Evolutionary conservation across 2,797 vertebrate genomes (phyloP).

Genomic region (Acanthurus tractus): DNA sequence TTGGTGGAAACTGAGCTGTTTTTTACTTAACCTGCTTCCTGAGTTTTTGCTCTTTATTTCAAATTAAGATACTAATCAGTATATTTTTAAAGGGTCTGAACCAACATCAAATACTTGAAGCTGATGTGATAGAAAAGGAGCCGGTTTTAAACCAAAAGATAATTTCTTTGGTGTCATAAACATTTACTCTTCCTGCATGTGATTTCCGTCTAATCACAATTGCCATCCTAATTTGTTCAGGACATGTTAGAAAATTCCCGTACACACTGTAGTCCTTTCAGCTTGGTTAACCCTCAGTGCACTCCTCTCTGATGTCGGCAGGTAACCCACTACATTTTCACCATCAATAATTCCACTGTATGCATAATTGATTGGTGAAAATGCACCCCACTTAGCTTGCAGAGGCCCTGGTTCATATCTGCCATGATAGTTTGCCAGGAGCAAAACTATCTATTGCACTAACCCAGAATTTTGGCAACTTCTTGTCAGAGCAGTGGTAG

Average conservation of each 20-base stretch:
- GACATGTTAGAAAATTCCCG: slow-evolving; percentile 14
- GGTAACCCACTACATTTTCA: slow-evolving; percentile 76
- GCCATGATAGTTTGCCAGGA: slow-evolving; percentile 75
- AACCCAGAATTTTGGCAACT: slow-evolving; percentile 53
- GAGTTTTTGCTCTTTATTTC: too few species aligned
- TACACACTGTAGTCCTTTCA: slow-evolving; percentile 43
- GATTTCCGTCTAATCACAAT: neutral
- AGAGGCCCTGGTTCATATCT: slow-evolving; percentile 61
- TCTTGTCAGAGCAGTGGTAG: slow-evolving; percentile 52
- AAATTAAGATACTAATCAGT: too few species aligned
- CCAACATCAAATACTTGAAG: too few species aligned
- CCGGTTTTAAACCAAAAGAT: too few species aligned
- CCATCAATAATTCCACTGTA: slow-evolving; percentile 83
- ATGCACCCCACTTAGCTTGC: slow-evolving; percentile 77
- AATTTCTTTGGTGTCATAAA: neutral
- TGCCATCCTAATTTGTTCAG: slow-evolving; percentile 1
- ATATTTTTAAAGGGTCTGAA: too few species aligned
- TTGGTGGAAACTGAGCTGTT: too few species aligned
- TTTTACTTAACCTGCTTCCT: too few species aligned
- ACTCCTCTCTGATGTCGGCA: slow-evolving; percentile 70
- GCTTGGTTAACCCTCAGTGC: slow-evolving; percentile 71
- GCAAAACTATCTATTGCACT: slow-evolving; percentile 71
- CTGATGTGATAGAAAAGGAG: too few species aligned
- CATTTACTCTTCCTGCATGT: neutral
- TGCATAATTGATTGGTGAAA: slow-evolving; percentile 80